These are phyloP conservation scores for Lanius ludovicianus DNA, from an alignment of 2,113 vertebrate genomes.

Conservation along the genomic window DNA sequence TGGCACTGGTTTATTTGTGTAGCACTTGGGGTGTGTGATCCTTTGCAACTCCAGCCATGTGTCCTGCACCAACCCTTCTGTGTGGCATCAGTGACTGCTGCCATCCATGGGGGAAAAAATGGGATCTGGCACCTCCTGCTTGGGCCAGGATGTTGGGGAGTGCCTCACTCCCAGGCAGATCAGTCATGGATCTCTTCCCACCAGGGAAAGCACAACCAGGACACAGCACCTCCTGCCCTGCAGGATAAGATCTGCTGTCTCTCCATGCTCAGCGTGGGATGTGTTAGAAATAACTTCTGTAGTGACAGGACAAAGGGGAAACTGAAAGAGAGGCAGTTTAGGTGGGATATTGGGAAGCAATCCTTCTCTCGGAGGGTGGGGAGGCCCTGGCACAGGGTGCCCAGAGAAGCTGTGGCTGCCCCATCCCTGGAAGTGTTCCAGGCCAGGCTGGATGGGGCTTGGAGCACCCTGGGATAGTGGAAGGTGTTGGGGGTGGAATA, in stretches of 20 bases:
- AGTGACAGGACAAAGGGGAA: not conserved
- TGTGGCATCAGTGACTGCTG: fast-evolving
- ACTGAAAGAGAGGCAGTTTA: not conserved
- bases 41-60: not conserved
- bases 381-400: not conserved
- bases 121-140: not conserved
- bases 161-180: fast-evolving
- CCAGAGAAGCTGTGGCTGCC: not conserved
- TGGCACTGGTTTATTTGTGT: not conserved
- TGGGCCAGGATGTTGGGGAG: fast-evolving
- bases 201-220: fast-evolving
- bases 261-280: not conserved
- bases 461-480: not conserved
- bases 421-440: not conserved
- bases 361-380: not conserved
- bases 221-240: not conserved
- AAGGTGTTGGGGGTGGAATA: not conserved
- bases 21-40: not conserved
- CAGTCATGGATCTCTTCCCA: fast-evolving
- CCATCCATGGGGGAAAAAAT: fast-evolving
- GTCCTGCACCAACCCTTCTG: not conserved
- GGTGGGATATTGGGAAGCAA: not conserved
- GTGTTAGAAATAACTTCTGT: not conserved
- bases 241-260: not conserved
- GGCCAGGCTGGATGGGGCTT: fast-evolving